Evolutionary conservation across 1,140 invertebrate species (phyloP).

Genomic region (Cyclargus thomasi): DNA sequence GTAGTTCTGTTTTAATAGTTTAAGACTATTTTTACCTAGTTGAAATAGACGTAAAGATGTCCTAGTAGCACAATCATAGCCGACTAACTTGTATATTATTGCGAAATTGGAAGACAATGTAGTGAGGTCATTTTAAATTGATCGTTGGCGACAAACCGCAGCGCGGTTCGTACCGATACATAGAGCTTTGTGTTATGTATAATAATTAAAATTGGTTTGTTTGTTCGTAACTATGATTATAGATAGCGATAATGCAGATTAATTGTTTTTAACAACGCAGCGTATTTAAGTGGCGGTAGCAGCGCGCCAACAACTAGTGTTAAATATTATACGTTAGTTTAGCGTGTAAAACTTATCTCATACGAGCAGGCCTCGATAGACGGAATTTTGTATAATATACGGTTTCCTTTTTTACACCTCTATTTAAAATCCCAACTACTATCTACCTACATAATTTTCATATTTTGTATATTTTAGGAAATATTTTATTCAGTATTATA

Average conservation of each 20-base stretch:
- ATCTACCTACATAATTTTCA: too few species aligned
- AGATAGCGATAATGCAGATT: neutral
- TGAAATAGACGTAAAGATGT: neutral
- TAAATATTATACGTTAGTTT: neutral
- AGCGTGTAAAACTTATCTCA: neutral
- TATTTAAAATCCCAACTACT: neutral
- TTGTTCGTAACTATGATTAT: constrained; percentile 13
- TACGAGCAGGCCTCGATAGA: constrained; percentile 18
- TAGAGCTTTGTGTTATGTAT: neutral
- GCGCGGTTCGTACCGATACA: constrained; percentile 26
- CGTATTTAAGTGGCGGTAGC: neutral
- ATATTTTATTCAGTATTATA: too few species aligned
- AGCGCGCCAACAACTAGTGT: neutral
- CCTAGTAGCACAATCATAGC: constrained; percentile 28
- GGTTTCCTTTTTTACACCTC: neutral
- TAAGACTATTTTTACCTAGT: neutral
- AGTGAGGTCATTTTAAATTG: constrained; percentile 55
- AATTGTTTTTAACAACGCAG: neutral
- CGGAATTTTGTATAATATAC: constrained; percentile 4
- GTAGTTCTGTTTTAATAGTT: neutral
- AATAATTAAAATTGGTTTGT: constrained; percentile 9
- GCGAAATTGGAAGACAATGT: constrained; percentile 64
- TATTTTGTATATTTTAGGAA: too few species aligned
- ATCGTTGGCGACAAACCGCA: constrained; percentile 27
- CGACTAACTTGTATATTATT: constrained; percentile 40